Evolutionary conservation across 2,113 vertebrate genomes (phyloP), one percentile per base, ranked within the genome.

Genomic region (Nyctereutes procyonoides): DNA sequence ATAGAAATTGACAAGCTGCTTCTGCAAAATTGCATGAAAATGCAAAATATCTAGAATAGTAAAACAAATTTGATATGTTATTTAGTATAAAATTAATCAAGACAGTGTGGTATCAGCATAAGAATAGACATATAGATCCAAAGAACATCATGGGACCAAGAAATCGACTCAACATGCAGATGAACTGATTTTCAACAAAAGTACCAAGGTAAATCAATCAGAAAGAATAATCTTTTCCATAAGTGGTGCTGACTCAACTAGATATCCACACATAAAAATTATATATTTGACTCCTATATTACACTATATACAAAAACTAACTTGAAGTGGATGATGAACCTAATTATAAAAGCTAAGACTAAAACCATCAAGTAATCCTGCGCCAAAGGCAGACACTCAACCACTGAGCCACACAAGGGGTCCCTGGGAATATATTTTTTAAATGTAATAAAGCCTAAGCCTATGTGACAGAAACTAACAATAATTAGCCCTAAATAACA

Each of bases 321-420:
- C 13, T 22, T 62, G 35, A 82, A 51, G 53, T 63, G 16, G 22
- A 76, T 53, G 30, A 74, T 19, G 62, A 62, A n/a, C 7, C 55
- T 76, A 89, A 89, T 19, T 22, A 26, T 95, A 67, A 95, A 90
- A 67, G n/a, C 20, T 65, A 76, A 84, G 16, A 35, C 73, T 93
- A 84, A 63, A 74, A 73, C 15, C n/a, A 28, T 48, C n/a, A 84
- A n/a, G 43, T 43, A 7, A 43, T 43, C 43, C 43, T 43, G 43
- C 6, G 43, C 43, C 43, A 43, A 43, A 43, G 43, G 43, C 43
- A 43, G 43, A 43, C 43, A 43, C 43, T 43, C 43, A 43, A 43
- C 43, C 43, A 43, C 43, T 43, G 43, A 43, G 43, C 43, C 43
- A 43, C 43, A 5, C 43, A 43, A 43, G 43, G 43, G 43, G 43